Evolutionary conservation across 1,140 invertebrate genomes (phyloP).

Genomic region (Pseudomyrmex dendroicus): DNA sequence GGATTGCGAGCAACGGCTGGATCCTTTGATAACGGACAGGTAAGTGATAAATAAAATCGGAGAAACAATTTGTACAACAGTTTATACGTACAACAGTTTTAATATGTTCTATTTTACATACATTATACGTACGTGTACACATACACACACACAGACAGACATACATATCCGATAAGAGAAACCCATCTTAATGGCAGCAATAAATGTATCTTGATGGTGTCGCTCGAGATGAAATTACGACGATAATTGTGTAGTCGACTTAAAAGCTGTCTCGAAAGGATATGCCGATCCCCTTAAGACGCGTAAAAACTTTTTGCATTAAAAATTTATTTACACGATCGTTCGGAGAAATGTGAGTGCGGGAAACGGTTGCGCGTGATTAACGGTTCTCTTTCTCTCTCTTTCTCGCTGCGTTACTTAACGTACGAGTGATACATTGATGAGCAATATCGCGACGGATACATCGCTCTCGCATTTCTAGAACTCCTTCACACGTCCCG

Average conservation of each 20-base stretch:
- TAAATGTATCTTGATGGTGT: too few relatives aligned
- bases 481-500: not conserved
- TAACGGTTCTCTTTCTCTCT: constrained; percentile 11
- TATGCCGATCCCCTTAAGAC: not conserved
- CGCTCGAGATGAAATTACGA: not conserved
- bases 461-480: not conserved
- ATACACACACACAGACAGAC: too few relatives aligned
- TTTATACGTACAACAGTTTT: not conserved
- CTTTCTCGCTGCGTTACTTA: not conserved
- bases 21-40: constrained; percentile 83
- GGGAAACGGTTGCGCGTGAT: not conserved
- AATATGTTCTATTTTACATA: not conserved
- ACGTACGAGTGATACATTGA: constrained; percentile 8
- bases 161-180: too few relatives aligned
- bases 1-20: constrained; percentile 83
- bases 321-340: not conserved
- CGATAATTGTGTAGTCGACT: not conserved
- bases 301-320: not conserved
- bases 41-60: constrained; percentile 47
- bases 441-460: constrained; percentile 2
- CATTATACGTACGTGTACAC: too few relatives aligned
- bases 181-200: too few relatives aligned
- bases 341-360: not conserved
- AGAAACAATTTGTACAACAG: not conserved
- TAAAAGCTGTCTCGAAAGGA: not conserved